A percentile compares a stretch with the other conserved stretches of the same genome.
phyloP scores from a whole-genome alignment of 92 coral and sea anemone genomes.

The Diadumene lineata region DNA sequence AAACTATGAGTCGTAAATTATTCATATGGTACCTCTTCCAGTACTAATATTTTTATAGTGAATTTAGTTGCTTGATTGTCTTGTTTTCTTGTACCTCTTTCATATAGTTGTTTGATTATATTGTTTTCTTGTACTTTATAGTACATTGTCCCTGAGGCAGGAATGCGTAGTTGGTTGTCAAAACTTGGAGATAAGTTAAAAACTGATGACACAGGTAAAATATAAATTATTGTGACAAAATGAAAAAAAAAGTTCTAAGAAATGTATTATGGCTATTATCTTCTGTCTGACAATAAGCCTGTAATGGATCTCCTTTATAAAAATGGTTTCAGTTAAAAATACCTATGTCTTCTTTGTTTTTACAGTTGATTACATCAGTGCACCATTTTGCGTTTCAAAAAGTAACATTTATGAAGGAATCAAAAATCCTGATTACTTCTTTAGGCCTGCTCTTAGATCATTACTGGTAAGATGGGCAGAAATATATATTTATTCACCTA shows the following conservation, averaged over 20 bases:
- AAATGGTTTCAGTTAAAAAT: too few relatives aligned
- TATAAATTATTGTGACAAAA: neutral
- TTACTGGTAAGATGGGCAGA: constrained; percentile 80
- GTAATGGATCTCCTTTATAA: too few relatives aligned
- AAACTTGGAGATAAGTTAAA: constrained; percentile 71
- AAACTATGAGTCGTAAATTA: neutral
- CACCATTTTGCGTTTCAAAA: constrained; percentile 91
- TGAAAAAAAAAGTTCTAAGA: too few relatives aligned
- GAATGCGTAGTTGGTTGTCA: constrained; percentile 49
- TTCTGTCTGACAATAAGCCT: too few relatives aligned
- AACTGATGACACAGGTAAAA: constrained; percentile 85
- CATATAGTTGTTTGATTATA: neutral
- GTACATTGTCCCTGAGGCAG: constrained; percentile 78
- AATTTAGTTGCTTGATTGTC: too few relatives aligned
- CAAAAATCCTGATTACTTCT: constrained; percentile 80
- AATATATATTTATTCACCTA: too few relatives aligned
- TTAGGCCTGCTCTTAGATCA: constrained; percentile 93
- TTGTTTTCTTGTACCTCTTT: too few relatives aligned
- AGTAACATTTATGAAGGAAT: constrained; percentile 87
- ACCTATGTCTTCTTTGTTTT: neutral
- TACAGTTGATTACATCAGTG: constrained; percentile 95
- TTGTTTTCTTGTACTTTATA: constrained; percentile 21
- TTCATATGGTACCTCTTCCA: too few relatives aligned
- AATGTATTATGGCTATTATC: too few relatives aligned
- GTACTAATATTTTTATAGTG: too few relatives aligned